Percentiles rank a stretch among this genome's conserved stretches.
These are phyloP conservation scores for Trissolcus brochymenae DNA, from an alignment of 2,888 invertebrate genomes.

Conservation along the genomic window DNA sequence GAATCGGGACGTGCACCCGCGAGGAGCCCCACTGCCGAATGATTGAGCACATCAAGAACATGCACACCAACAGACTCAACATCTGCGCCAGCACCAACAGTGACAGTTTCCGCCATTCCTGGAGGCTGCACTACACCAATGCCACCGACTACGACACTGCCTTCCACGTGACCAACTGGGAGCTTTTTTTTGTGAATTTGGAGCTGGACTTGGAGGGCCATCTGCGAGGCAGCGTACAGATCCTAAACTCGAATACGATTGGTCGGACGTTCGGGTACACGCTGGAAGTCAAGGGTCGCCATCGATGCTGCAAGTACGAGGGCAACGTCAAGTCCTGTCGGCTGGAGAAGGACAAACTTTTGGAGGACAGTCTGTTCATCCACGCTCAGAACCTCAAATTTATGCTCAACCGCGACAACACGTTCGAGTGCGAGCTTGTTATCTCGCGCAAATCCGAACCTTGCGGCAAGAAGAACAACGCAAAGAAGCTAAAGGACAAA, in stretches of 20 bases:
- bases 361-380: constrained; percentile 30
- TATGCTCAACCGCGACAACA: constrained; percentile 22
- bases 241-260: constrained; percentile 58
- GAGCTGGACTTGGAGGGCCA: constrained; percentile 54
- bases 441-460: constrained; percentile 10
- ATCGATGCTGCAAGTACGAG: constrained; percentile 29
- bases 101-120: constrained; percentile 44
- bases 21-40: constrained; percentile 76
- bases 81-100: constrained; percentile 22
- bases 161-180: constrained; percentile 62
- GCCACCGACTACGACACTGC: constrained; percentile 58
- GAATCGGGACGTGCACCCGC: constrained; percentile 75
- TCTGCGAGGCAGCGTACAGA: constrained; percentile 59
- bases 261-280: constrained; percentile 59
- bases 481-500: constrained; percentile 3
- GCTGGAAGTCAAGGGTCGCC: constrained; percentile 54
- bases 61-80: constrained; percentile 76
- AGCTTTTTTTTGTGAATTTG: constrained; percentile 65
- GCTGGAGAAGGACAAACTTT: constrained; percentile 1
- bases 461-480: background rate
- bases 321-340: constrained; percentile 38
- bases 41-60: constrained; percentile 78
- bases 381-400: constrained; percentile 14
- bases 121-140: constrained; percentile 47
- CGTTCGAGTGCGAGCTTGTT: constrained; percentile 22